Evolutionary conservation across 2,113 vertebrate genomes (phyloP).

Genomic region (Damaliscus lunatus): DNA sequence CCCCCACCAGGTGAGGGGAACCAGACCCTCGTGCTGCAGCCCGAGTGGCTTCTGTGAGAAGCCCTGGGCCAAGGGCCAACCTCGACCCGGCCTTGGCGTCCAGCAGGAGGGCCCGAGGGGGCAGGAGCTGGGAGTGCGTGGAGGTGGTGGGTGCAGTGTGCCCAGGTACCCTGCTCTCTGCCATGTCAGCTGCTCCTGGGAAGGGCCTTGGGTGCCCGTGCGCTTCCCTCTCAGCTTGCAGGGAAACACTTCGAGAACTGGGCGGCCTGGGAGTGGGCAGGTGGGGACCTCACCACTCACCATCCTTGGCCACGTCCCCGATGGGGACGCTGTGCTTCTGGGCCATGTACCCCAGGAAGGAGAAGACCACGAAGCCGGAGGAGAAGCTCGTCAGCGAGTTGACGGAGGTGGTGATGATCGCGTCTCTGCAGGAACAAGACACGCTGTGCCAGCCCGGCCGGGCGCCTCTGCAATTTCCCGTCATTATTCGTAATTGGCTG

Average conservation of each 20-base stretch:
- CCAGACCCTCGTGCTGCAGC: background rate
- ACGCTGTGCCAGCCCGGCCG: background rate
- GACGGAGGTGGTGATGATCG: conserved; percentile 93
- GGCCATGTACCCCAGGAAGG: conserved; percentile 92
- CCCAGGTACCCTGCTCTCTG: background rate
- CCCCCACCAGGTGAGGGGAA: background rate
- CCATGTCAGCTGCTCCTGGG: fast-evolving
- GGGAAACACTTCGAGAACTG: background rate
- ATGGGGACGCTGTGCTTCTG: conserved; percentile 91
- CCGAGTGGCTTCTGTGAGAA: background rate
- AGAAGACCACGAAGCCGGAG: conserved; percentile 94
- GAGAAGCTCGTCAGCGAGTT: conserved; percentile 95
- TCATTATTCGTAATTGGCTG: background rate
- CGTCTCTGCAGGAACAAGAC: conserved; percentile 82
- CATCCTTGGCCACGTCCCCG: conserved; percentile 90
- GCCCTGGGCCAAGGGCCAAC: background rate
- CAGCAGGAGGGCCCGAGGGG: fast-evolving
- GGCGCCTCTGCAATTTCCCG: background rate
- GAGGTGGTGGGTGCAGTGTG: fast-evolving
- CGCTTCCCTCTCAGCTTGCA: no score
- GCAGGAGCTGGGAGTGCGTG: fast-evolving
- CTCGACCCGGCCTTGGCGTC: fast-evolving
- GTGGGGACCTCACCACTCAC: conserved; percentile 73
- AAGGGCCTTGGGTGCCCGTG: background rate
- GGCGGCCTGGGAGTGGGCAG: background rate